Conservation (phyloP, 2,888 invertebrate genomes). For the Buathra laborator region DNA sequence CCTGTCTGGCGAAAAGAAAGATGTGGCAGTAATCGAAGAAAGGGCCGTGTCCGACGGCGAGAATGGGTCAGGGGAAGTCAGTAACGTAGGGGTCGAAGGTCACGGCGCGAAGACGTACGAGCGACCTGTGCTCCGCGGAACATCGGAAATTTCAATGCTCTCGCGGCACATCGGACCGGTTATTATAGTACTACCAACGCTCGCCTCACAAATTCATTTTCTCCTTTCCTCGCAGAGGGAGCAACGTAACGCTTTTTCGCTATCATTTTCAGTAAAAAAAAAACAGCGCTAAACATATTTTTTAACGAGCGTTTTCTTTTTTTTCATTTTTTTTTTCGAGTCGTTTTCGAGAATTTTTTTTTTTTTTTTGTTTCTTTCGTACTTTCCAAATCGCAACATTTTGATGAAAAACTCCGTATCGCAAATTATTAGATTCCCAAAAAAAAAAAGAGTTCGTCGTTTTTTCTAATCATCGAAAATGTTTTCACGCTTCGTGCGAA, state of each 20-base stretch:
- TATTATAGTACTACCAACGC: conserved; percentile 6
- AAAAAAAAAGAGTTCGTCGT: not conserved
- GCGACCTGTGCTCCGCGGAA: conserved; percentile 60
- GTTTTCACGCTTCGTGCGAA: not conserved
- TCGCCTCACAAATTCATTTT: conserved; percentile 2
- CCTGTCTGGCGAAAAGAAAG: conserved; percentile 47
- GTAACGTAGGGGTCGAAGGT: conserved; percentile 16
- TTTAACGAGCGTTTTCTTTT: not conserved
- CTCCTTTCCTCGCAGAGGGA: not conserved
- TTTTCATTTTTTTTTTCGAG: too few species aligned
- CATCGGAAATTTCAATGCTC: conserved; percentile 52
- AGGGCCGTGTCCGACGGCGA: conserved; percentile 21
- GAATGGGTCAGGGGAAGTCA: conserved; percentile 42
- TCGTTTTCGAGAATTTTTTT: too few species aligned
- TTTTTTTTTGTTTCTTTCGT: too few species aligned
- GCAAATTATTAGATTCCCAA: not conserved
- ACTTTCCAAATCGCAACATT: not conserved
- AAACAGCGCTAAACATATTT: not conserved
- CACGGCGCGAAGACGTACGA: conserved; percentile 42
- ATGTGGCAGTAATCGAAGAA: conserved; percentile 53
- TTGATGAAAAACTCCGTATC: not conserved
- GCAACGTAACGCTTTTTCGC: too few species aligned
- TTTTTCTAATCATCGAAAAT: not conserved
- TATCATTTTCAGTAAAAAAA: not conserved
- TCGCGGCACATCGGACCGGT: conserved; percentile 14